Percentiles rank a stretch among this genome's conserved stretches.
Evolutionary conservation across 2,113 vertebrate genomes (phyloP).

Genomic region (Eleginops maclovinus): DNA sequence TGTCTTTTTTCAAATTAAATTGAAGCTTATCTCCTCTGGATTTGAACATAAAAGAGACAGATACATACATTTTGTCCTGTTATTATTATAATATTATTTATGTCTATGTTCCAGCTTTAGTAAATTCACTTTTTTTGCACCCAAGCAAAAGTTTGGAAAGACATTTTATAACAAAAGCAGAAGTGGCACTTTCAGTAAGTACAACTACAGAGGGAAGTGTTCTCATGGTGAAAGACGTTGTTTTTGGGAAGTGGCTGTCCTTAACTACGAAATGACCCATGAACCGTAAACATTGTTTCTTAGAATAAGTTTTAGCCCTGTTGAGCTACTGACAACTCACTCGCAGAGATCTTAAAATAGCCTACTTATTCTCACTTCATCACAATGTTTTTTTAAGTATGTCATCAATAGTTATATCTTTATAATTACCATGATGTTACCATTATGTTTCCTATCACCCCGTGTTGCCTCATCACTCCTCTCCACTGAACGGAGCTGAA

Average conservation of each 20-base stretch:
- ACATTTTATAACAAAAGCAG: not conserved
- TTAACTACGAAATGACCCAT: not conserved
- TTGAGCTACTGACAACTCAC: not conserved
- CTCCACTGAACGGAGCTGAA: not conserved
- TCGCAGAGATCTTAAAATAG: not conserved
- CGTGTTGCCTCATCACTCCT: not conserved
- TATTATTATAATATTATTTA: not conserved
- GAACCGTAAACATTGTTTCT: not conserved
- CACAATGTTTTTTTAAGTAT: not conserved
- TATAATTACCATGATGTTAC: not conserved
- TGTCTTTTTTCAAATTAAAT: not conserved
- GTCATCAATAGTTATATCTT: not conserved
- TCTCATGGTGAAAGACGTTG: not conserved
- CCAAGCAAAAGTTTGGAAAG: not conserved
- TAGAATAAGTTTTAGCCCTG: not conserved
- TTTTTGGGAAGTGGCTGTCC: slow-evolving; percentile 37
- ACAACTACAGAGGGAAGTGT: slow-evolving; percentile 37
- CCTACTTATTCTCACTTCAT: not conserved
- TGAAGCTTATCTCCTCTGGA: not conserved
- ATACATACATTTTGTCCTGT: not conserved
- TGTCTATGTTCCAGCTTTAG: no score
- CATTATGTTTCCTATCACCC: not conserved
- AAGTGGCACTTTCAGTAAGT: slow-evolving; percentile 2
- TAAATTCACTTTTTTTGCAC: no score
- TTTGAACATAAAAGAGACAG: not conserved